A percentile compares a stretch with the other conserved stretches of the same genome.
phyloP scores from a whole-genome alignment of 2,888 invertebrate species.

The Eretmocerus hayati region DNA sequence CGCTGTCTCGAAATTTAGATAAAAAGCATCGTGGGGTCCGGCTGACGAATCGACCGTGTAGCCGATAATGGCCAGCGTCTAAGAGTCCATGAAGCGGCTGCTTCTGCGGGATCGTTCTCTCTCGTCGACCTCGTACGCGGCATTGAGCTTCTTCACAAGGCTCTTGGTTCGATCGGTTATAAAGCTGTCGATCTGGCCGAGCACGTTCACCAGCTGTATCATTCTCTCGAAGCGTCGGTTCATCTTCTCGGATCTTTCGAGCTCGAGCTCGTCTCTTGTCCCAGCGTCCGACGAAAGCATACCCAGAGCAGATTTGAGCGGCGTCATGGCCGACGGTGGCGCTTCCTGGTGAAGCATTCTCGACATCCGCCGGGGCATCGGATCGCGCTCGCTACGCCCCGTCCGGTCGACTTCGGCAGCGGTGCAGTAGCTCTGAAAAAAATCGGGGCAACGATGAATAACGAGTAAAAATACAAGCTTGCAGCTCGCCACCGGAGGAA shows the following conservation, averaged over 20 bases:
- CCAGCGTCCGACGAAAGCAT: too few species aligned
- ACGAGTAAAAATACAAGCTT: too few species aligned
- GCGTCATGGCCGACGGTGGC: constrained; percentile 4
- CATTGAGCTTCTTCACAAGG: constrained; percentile 46
- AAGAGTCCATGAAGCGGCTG: constrained; percentile 5
- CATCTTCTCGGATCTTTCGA: constrained; percentile 42
- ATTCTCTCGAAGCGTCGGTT: constrained; percentile 49
- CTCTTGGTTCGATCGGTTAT: constrained; percentile 46
- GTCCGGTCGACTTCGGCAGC: too few species aligned
- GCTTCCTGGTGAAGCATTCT: constrained; percentile 15
- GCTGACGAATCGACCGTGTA: too few species aligned
- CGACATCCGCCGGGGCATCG: constrained; percentile 25
- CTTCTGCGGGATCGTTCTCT: constrained; percentile 24
- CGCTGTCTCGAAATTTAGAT: too few species aligned
- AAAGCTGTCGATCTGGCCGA: constrained; percentile 50
- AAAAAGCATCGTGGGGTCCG: too few species aligned
- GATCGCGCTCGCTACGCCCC: constrained; percentile 26
- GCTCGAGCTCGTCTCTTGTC: constrained; percentile 10
- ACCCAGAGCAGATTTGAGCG: too few species aligned
- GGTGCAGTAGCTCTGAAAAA: too few species aligned
- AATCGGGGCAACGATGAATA: too few species aligned
- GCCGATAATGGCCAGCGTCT: too few species aligned
- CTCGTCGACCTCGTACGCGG: constrained; percentile 45
- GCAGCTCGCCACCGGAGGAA: too few species aligned
- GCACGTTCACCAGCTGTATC: constrained; percentile 48